These are phyloP conservation scores for Spondyliosoma cantharus DNA, from an alignment of 2,797 vertebrate genomes.

Conservation along the genomic window DNA sequence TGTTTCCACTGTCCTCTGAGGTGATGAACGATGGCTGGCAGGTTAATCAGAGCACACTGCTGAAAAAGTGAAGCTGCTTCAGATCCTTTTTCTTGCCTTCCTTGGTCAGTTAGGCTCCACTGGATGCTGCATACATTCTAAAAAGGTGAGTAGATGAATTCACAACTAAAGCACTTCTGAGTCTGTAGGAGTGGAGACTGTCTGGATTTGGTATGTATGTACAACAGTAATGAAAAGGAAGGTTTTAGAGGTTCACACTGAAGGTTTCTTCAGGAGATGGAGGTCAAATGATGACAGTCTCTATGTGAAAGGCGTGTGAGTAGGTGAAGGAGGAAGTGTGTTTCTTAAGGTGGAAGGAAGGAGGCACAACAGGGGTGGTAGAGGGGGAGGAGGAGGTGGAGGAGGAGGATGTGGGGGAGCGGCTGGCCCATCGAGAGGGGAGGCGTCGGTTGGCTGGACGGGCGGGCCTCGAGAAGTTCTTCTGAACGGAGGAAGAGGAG, in stretches of 20 bases:
- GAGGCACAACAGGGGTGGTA: conserved; percentile 62
- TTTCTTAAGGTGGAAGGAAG: conserved; percentile 72
- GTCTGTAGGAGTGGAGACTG: conserved; percentile 51
- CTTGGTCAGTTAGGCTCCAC: conserved; percentile 55
- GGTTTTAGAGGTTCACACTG: conserved; percentile 46
- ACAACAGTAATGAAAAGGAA: conserved; percentile 65
- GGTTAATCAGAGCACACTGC: conserved; percentile 36
- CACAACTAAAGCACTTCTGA: conserved; percentile 74
- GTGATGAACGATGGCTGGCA: conserved; percentile 20
- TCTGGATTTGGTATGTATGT: conserved; percentile 68
- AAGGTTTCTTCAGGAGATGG: conserved; percentile 55
- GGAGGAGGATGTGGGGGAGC: conserved; percentile 77
- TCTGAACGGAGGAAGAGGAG: conserved; percentile 78
- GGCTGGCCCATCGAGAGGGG: conserved; percentile 94
- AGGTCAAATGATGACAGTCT: conserved; percentile 86
- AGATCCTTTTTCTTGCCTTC: conserved; percentile 42
- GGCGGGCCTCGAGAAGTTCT: conserved; percentile 92
- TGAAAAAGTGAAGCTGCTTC: conserved; percentile 34
- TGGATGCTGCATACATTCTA: conserved; percentile 68
- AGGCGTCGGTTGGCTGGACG: conserved; percentile 92
- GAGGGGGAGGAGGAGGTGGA: conserved; percentile 74
- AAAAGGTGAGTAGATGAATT: conserved; percentile 49
- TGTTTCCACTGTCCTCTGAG: conserved; percentile 33
- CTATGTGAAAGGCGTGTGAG: conserved; percentile 82
- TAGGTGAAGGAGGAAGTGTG: conserved; percentile 77